phyloP scores from a whole-genome alignment of 2,113 vertebrate genomes.

The Dipodomys stephensi region DNA sequence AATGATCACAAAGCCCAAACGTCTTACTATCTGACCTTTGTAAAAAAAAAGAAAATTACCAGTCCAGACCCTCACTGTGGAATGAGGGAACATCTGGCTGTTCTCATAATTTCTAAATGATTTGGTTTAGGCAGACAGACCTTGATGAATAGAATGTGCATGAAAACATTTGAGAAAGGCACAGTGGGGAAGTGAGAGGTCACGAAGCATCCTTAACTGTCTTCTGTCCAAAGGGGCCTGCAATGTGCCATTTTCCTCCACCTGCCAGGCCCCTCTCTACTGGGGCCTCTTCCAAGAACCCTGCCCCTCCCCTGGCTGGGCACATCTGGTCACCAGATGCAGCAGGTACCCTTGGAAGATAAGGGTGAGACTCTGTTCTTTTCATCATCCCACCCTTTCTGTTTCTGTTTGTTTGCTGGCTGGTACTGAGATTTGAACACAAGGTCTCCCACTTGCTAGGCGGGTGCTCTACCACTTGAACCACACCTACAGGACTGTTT shows the following conservation, averaged over 20 bases:
- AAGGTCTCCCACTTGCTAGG: neutral
- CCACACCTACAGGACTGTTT: too few species aligned
- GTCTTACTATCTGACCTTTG: neutral
- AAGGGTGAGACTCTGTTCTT: neutral
- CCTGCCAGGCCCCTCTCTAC: neutral
- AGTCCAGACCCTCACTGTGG: neutral
- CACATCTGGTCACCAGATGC: neutral
- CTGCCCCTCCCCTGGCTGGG: neutral
- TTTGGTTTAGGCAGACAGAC: neutral
- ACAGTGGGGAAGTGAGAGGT: neutral
- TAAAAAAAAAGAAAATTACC: neutral
- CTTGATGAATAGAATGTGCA: neutral
- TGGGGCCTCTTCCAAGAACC: neutral
- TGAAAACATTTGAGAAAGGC: neutral
- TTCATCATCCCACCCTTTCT: too few species aligned
- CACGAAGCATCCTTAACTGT: neutral
- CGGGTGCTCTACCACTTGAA: neutral
- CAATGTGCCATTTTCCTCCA: rapidly evolving
- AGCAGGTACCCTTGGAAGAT: neutral
- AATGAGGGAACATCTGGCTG: neutral
- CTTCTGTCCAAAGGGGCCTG: neutral
- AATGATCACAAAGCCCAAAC: neutral
- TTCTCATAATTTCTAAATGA: neutral
- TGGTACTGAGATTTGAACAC: neutral
- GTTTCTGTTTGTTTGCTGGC: neutral